Conservation (phyloP, 1,140 invertebrate species). For the Panagrolaimus sp. region DNA sequence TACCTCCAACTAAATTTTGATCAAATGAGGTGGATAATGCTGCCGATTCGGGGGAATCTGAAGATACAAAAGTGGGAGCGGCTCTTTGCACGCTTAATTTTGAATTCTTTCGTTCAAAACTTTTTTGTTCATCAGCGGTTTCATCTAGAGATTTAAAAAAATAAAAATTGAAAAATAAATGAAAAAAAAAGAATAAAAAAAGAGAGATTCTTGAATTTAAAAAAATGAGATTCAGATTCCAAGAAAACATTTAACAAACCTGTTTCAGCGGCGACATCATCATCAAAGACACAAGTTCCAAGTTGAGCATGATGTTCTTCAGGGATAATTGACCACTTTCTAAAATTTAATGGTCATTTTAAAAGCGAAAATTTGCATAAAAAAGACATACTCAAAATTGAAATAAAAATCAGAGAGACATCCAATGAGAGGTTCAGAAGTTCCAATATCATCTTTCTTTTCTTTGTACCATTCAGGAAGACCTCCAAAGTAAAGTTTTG, state of each 20-base stretch:
- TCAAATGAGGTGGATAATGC: neutral
- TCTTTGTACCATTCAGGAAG: conserved; percentile 30
- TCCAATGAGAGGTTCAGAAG: conserved; percentile 46
- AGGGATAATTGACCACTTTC: conserved; percentile 48
- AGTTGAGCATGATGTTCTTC: conserved; percentile 52
- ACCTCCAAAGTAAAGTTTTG: conserved; percentile 38
- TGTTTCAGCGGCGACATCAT: conserved; percentile 3
- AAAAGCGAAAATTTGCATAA: conserved; percentile 13
- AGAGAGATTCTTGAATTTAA: no score
- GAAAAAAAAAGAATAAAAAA: neutral
- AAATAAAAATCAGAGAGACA: conserved; percentile 56
- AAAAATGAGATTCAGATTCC: neutral
- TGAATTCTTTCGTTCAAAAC: conserved; percentile 30
- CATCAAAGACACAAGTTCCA: conserved; percentile 43
- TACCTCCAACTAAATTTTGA: neutral
- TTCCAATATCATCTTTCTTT: conserved; percentile 41
- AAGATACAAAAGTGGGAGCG: conserved; percentile 23
- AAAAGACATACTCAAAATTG: conserved; percentile 35
- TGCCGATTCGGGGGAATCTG: conserved; percentile 17
- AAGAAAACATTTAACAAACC: conserved; percentile 24
- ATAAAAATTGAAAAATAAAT: neutral
- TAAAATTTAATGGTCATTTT: conserved; percentile 22
- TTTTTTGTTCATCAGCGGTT: conserved; percentile 23
- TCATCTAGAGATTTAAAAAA: conserved; percentile 3
- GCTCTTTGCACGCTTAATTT: conserved; percentile 27